Evolutionary conservation across 1,140 invertebrate species (phyloP).

Genomic region (Lasioglossum baleicum): DNA sequence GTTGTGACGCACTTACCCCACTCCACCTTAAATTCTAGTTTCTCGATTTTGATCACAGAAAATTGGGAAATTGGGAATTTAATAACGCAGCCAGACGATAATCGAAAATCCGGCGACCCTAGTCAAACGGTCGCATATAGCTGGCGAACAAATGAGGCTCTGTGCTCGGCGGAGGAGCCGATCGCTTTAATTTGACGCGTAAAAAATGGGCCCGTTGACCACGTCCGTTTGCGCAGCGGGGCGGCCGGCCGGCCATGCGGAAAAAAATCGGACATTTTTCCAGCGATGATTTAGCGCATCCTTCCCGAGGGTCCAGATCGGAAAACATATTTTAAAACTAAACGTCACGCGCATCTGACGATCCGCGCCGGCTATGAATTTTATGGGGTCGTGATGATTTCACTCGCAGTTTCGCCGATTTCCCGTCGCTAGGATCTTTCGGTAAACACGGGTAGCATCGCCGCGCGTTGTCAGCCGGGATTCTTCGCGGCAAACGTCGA

Average conservation of each 20-base stretch:
- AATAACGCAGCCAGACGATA: not conserved
- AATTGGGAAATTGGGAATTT: too few species aligned
- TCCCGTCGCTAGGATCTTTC: not conserved
- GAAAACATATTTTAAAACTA: conserved; percentile 42
- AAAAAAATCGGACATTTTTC: conserved; percentile 41
- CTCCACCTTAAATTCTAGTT: too few species aligned
- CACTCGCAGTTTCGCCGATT: not conserved
- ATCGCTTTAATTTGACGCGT: conserved; percentile 25
- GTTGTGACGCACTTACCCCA: too few species aligned
- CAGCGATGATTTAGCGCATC: conserved; percentile 40
- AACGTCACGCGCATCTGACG: conserved; percentile 40
- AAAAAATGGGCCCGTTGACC: conserved; percentile 34
- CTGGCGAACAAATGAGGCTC: not conserved
- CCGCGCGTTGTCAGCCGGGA: too few species aligned
- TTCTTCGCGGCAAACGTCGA: conserved; percentile 2
- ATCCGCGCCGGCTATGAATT: conserved; percentile 38
- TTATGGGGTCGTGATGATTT: conserved; percentile 23
- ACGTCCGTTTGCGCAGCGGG: not conserved
- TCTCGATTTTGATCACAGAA: too few species aligned
- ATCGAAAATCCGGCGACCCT: not conserved
- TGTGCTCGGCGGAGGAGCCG: not conserved
- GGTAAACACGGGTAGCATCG: too few species aligned
- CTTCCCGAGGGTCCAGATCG: conserved; percentile 39
- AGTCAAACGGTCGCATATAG: not conserved
- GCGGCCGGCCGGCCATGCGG: not conserved